Evolutionary conservation across 2,797 vertebrate species (phyloP).

Genomic region (Tiaroga cobitis): DNA sequence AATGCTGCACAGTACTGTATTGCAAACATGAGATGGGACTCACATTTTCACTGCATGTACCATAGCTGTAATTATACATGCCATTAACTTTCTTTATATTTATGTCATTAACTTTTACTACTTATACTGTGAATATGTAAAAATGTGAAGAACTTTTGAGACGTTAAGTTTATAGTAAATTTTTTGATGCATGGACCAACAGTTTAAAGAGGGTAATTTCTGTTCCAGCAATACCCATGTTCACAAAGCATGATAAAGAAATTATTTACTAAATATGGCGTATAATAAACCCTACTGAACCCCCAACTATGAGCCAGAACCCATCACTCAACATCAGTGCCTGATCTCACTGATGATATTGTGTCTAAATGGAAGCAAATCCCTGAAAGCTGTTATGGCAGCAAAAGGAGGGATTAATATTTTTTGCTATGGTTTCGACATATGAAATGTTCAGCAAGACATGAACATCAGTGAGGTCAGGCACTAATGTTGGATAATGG

Average conservation of each 20-base stretch:
- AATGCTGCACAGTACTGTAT: neutral
- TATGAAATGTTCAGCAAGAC: constrained; percentile 20
- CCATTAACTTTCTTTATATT: neutral
- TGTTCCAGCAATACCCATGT: no score
- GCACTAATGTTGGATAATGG: constrained; percentile 10
- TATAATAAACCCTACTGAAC: neutral
- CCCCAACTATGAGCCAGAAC: neutral
- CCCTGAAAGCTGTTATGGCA: constrained; percentile 13
- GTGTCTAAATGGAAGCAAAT: neutral
- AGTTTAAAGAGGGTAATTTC: neutral
- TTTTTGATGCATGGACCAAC: neutral
- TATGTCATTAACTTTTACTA: neutral
- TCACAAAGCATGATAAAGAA: neutral
- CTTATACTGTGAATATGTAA: neutral
- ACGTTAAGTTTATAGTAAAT: neutral
- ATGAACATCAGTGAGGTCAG: neutral
- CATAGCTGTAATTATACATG: neutral
- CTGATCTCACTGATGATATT: neutral
- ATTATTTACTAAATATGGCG: fast-evolving
- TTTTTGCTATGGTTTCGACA: neutral
- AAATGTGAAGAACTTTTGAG: neutral
- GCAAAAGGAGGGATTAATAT: constrained; percentile 1
- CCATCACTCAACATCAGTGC: neutral
- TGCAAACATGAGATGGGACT: neutral
- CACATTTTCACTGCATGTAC: neutral